phyloP scores from a whole-genome alignment of 2,888 invertebrate genomes.

The Dynastes grantii region DNA sequence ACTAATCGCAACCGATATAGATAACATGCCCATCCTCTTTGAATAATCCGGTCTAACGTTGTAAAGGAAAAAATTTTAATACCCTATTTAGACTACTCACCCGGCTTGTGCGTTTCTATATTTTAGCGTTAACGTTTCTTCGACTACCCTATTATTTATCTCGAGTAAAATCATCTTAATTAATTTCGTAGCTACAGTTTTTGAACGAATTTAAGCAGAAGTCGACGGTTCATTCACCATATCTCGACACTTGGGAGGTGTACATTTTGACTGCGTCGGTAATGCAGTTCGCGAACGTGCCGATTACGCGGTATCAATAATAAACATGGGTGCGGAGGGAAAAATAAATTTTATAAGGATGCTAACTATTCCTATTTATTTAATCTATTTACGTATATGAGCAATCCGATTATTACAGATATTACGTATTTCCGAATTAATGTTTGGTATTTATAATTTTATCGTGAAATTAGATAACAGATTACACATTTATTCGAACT shows the following conservation, averaged over 20 bases:
- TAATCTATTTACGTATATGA: too few species aligned
- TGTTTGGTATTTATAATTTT: neutral
- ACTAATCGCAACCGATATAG: slow-evolving; percentile 39
- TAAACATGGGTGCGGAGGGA: slow-evolving; percentile 38
- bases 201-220: slow-evolving; percentile 55
- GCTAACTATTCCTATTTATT: too few species aligned
- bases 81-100: slow-evolving; percentile 76
- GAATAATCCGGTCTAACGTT: slow-evolving; percentile 45
- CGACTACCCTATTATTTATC: slow-evolving; percentile 99
- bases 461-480: neutral
- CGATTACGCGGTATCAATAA: slow-evolving; percentile 36
- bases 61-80: neutral
- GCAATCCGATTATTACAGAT: too few species aligned
- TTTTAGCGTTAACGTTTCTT: slow-evolving; percentile 96
- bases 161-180: slow-evolving; percentile 93
- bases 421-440: too few species aligned
- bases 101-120: slow-evolving; percentile 96
- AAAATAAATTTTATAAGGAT: neutral
- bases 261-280: slow-evolving; percentile 56
- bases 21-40: slow-evolving; percentile 52
- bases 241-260: slow-evolving; percentile 57
- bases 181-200: slow-evolving; percentile 52
- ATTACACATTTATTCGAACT: too few species aligned
- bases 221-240: slow-evolving; percentile 52
- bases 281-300: slow-evolving; percentile 26